Base-by-base conservation (phyloP, 2,888 invertebrate genomes). In the Piscicola geometra region DNA sequence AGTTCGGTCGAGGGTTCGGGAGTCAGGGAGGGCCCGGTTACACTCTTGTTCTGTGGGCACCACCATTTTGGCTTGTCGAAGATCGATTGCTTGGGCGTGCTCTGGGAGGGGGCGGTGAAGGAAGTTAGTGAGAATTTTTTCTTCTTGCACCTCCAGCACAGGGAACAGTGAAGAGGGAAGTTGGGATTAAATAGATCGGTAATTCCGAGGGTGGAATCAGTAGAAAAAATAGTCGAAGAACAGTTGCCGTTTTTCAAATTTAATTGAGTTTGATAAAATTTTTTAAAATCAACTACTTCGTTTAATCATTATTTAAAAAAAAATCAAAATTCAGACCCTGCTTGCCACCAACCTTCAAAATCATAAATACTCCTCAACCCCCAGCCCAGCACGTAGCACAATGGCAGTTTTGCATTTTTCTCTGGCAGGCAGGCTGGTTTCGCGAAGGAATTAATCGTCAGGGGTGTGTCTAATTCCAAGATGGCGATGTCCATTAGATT, bases 21-120 rank as follows among this genome's bases (percentile, higher is more conserved):
- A 9, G n/a, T 2, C 25, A 9, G n/a, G 25, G 12, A 36, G 50
- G n/a, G 67, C 12, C 18, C 81, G 80, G 78, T 82, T 82, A 78
- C 84, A 84, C 9, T 36, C 50, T 21, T 21, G 5, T 15, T 41
- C 81, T 56, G 82, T 79, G 82, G 81, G 82, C n/a, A 83, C 66
- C 0, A 79, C 80, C 81, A 83, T 81, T 76, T 84, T 84, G 5
- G 82, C 79, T 73, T 82, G 78, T 76, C 82, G 82, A 18, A 83
- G 77, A 5, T 77, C 74, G 12, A 35, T 36, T 1, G 71, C 69
- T 35, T 71, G 32, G 3, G 52, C 32, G 50, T 18, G n/a, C 0
- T 32, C 72, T 64, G 12, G 25, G 9, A 15, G 64, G 30, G 12
- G n/a, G 50, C 21, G 21, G 9, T 47, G 21, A 47, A 47, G 28